Evolutionary conservation across 2,888 invertebrate genomes (phyloP).

Genomic region (Mythimna lalbum): DNA sequence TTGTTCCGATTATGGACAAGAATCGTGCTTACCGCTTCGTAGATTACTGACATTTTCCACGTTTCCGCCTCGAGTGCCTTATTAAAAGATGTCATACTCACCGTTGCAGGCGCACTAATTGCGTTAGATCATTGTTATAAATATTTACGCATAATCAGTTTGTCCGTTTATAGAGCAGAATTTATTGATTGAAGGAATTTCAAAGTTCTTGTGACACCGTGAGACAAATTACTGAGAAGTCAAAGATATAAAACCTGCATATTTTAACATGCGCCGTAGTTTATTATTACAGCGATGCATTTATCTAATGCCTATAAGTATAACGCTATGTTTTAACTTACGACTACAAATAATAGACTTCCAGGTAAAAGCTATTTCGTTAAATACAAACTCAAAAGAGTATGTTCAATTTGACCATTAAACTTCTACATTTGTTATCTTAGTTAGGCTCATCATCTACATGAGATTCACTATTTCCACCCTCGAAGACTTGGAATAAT

Average conservation of each 20-base stretch:
- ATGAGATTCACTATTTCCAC: conserved; percentile 53
- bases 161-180: conserved; percentile 21
- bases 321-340: conserved; percentile 38
- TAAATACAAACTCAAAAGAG: conserved; percentile 21
- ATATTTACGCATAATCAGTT: conserved; percentile 54
- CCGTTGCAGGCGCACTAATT: conserved; percentile 39
- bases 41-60: conserved; percentile 89
- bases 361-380: conserved; percentile 16
- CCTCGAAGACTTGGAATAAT: conserved; percentile 62
- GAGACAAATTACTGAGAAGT: conserved; percentile 21
- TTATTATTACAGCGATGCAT: conserved; percentile 39
- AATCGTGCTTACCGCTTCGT: conserved; percentile 86
- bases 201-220: conserved; percentile 14
- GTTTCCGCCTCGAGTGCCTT: conserved; percentile 88
- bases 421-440: conserved; percentile 19
- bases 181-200: conserved; percentile 24
- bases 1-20: conserved; percentile 89
- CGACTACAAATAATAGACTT: conserved; percentile 32
- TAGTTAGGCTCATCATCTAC: conserved; percentile 44
- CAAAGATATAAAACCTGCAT: conserved; percentile 25
- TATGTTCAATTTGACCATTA: conserved; percentile 14
- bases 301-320: conserved; percentile 40
- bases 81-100: conserved; percentile 87
- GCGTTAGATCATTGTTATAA: conserved; percentile 62
- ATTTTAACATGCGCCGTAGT: conserved; percentile 21